Conservation (phyloP, 2,888 invertebrate species). For the Elgonia sp. region DNA sequence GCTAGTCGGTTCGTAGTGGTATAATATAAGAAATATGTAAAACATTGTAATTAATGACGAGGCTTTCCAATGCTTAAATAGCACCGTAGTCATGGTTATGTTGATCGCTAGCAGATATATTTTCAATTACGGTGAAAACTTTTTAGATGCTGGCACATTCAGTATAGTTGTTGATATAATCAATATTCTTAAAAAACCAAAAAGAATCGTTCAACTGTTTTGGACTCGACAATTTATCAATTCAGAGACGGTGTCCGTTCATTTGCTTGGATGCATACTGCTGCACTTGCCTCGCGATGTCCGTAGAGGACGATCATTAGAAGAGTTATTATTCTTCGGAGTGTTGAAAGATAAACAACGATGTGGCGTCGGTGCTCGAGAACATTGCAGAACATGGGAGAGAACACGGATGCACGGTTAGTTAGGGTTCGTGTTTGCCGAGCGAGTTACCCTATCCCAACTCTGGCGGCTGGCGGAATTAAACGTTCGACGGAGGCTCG, state of each 20-base stretch:
- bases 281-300: conserved; percentile 60
- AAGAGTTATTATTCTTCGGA: conserved; percentile 82
- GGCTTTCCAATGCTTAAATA: neutral
- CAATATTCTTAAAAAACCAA: neutral
- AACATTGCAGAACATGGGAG: conserved; percentile 71
- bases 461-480: conserved; percentile 87
- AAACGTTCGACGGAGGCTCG: conserved; percentile 87
- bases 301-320: conserved; percentile 75
- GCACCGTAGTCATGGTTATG: neutral
- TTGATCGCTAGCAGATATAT: conserved; percentile 37
- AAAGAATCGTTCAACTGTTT: neutral
- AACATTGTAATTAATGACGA: conserved; percentile 17
- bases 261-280: conserved; percentile 38
- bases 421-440: conserved; percentile 87
- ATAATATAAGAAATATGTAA: conserved; percentile 4
- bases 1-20: neutral
- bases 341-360: conserved; percentile 83
- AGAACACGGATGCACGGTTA: conserved; percentile 86
- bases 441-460: conserved; percentile 87
- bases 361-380: conserved; percentile 45
- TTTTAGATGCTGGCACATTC: neutral
- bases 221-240: neutral
- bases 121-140: conserved; percentile 28
- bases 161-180: neutral
- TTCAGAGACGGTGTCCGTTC: conserved; percentile 11